phyloP scores from a whole-genome alignment of 2,113 vertebrate genomes.

The Ageneiosus marmoratus region DNA sequence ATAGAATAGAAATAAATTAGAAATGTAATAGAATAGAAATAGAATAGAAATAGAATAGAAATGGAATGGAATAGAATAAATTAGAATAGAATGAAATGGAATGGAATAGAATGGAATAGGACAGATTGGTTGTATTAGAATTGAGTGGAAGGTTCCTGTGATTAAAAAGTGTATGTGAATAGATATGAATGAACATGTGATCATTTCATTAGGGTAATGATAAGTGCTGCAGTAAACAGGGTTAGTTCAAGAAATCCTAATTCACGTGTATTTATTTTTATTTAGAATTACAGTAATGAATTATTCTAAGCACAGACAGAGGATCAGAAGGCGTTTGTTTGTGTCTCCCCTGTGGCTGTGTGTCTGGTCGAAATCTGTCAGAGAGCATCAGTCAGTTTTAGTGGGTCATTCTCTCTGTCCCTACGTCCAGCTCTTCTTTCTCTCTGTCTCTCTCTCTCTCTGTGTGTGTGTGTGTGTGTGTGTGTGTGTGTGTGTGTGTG shows the following conservation, averaged over 20 bases:
- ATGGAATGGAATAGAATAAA: too few relatives aligned
- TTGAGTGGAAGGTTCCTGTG: neutral
- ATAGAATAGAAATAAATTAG: too few relatives aligned
- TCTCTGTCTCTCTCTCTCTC: slow-evolving; percentile 41
- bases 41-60: too few relatives aligned
- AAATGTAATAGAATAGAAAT: too few relatives aligned
- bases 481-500: slow-evolving; percentile 37
- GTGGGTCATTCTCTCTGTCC: slow-evolving; percentile 27
- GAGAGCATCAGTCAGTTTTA: slow-evolving; percentile 48
- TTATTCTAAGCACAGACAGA: neutral
- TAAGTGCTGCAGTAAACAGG: neutral
- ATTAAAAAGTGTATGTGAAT: neutral
- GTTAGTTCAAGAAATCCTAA: neutral
- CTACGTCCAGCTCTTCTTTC: slow-evolving; percentile 30
- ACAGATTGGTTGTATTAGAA: neutral
- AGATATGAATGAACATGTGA: neutral
- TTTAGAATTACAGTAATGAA: neutral
- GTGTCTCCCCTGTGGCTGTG: slow-evolving; percentile 1
- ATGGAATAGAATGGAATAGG: too few relatives aligned
- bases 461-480: slow-evolving; percentile 41
- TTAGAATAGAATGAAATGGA: too few relatives aligned
- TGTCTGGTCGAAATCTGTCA: slow-evolving; percentile 48
- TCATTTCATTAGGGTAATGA: neutral
- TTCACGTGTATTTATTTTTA: neutral
- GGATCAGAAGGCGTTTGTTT: neutral